Evolutionary conservation across 1,140 invertebrate genomes (phyloP), one percentile per base, ranked within the genome.

Genomic region (Trichogramma pretiosum): DNA sequence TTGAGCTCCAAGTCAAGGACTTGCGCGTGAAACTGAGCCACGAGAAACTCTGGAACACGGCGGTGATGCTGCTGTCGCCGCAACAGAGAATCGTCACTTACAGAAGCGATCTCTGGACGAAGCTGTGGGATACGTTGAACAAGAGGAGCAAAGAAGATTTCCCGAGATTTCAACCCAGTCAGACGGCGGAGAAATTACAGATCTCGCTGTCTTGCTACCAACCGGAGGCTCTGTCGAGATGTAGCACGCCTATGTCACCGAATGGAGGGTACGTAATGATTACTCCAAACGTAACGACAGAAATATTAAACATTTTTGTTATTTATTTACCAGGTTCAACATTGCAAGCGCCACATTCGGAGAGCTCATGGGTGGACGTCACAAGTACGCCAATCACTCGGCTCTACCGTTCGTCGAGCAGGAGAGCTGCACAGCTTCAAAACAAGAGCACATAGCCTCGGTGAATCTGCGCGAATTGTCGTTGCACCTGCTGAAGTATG

Each of bases 351-450:
- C 67, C 16, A 56, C 65, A 5, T 55, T 72, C 21, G 68, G 69
- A n/a, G 70, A 74, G 35, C 48, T 72, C 17, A 67, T 71, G 62
- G 58, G 68, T 28, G 61, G 57, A 53, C 59, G 69, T 9, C 64
- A 62, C 36, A 72, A 69, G 44, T 56, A 67, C 18, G 52, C 62
- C 11, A 34, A n/a, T 34, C 66, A 69, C 8, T 63, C 62, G 0
- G 58, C 54, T 41, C 65, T 90, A 48, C 87, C 87, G 0, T 91
- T 91, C 64, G 73, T 81, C 34, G 87, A 90, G 63, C 74, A 82
- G n/a, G 87, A 91, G 66, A 85, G 80, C 21, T 89, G 85, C 57
- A 89, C 87, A 4, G 87, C 87, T 10, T 88, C 84, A 52, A 86
- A 87, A 56, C 86, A 89, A 60, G 87, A 91, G 56, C 86, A 91